Base-by-base conservation (phyloP, 1,140 invertebrate genomes). In the Diploscapter pachys region DNA sequence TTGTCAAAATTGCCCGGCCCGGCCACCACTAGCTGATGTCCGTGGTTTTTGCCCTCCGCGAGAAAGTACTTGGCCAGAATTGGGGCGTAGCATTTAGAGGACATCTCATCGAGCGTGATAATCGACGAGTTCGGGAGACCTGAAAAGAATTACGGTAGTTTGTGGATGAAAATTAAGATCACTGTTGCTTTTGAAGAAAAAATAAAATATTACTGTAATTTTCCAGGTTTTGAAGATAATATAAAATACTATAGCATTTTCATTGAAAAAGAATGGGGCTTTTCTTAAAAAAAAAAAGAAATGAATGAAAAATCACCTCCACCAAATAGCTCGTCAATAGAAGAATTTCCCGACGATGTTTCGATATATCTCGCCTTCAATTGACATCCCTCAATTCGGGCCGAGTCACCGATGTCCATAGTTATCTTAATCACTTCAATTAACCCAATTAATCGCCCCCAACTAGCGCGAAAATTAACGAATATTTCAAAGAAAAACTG, bases 321-420 rank as follows among this genome's bases (percentile, higher is more conserved):
- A 13, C 75, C 75, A 4, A 76, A 73, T 11, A 76, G 61, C 31
- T 77, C 57, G 72, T 76, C 75, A n/a, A 76, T 4, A 4, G 75
- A 62, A 11, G 75, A 50, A 54, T 64, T 69, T 4, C 75, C 75
- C 13, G 61, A 76, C 9, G 61, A 78, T 6, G 75, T 78, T 65
- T 76, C 75, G 3, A 76, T n/a, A 55, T 78, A 64, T 6, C 75
- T 31, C 6, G 75, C 5, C 62, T 76, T 76, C 48, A 76, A 31
- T 50, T 31, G 5, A 48, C 71, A 72, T 9, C 71, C 71, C 3
- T 70, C 50, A 52, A 72, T 72, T 49, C 50, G 59, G 31, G 54
- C 71, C 5, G 63, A 53, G 51, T 72, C 71, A 50, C 71, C 71
- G 57, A 72, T 64, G 51, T 72, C 65, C 71, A 72, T 72, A 13